These are phyloP conservation scores for Endotricha flammealis DNA, from an alignment of 2,888 invertebrate species.

Conservation along the genomic window DNA sequence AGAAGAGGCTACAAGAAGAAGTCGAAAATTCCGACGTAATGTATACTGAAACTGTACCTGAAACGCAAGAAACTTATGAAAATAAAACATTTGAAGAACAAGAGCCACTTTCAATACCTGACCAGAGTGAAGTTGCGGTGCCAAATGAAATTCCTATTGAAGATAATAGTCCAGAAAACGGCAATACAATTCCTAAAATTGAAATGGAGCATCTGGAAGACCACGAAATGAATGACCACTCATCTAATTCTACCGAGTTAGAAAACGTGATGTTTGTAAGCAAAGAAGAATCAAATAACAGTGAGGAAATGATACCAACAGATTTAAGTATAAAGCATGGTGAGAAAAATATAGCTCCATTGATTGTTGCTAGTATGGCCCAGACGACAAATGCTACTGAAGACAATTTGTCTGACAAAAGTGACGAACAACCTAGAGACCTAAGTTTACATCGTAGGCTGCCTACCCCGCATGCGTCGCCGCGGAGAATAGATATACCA, in stretches of 20 bases:
- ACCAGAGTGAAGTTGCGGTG: conserved; percentile 39
- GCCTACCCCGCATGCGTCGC: conserved; percentile 65
- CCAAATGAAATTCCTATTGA: conserved; percentile 29
- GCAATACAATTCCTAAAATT: conserved; percentile 10
- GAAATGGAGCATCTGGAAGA: conserved; percentile 20
- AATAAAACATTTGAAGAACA: conserved; percentile 37
- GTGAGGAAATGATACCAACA: conserved; percentile 73
- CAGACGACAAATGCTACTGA: conserved; percentile 43
- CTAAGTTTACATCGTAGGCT: conserved; percentile 76
- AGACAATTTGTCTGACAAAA: conserved; percentile 58
- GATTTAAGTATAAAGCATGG: conserved; percentile 72
- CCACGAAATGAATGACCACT: conserved; percentile 24
- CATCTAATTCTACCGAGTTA: conserved; percentile 14
- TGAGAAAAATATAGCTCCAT: conserved; percentile 41
- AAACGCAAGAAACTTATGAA: conserved; percentile 42
- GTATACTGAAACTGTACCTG: conserved; percentile 56
- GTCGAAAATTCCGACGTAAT: conserved; percentile 34
- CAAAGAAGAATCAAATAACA: conserved; percentile 25
- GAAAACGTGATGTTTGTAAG: conserved; percentile 23
- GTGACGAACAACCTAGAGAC: conserved; percentile 80
- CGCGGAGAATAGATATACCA: conserved; percentile 65
- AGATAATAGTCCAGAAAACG: conserved; percentile 9
- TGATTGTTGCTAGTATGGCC: conserved; percentile 31
- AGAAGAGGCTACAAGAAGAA: conserved; percentile 50
- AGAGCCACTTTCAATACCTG: conserved; percentile 34